Conservation (phyloP, 2,797 vertebrate genomes). For the Oreonectes daqikongensis region DNA sequence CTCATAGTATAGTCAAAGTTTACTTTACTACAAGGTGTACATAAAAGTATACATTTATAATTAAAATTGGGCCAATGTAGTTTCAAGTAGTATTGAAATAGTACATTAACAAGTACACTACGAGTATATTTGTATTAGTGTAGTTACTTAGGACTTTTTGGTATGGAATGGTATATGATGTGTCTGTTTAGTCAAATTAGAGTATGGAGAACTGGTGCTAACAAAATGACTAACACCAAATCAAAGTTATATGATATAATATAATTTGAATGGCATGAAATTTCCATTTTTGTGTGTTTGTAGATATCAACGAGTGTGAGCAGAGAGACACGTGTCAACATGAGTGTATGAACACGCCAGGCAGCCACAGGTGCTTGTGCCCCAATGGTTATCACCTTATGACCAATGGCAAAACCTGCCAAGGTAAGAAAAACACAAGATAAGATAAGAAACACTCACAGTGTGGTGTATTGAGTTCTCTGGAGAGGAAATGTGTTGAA, state of each 20-base stretch:
- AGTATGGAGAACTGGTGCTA: background rate
- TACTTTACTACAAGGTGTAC: no score
- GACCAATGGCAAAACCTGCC: slow-evolving; percentile 91
- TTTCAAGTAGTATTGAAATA: no score
- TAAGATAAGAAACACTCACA: background rate
- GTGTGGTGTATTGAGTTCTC: background rate
- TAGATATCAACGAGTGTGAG: slow-evolving; percentile 96
- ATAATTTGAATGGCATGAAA: background rate
- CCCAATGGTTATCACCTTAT: slow-evolving; percentile 89
- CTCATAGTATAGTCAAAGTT: no score
- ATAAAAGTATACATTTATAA: no score
- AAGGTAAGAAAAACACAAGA: slow-evolving; percentile 77
- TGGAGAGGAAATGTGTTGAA: background rate
- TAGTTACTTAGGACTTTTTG: no score
- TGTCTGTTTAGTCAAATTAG: background rate
- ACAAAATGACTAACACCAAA: background rate
- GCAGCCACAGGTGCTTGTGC: slow-evolving; percentile 90
- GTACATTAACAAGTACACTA: no score
- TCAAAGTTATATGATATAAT: background rate
- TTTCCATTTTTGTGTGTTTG: background rate
- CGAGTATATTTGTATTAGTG: no score
- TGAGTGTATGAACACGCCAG: slow-evolving; percentile 90
- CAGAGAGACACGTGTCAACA: slow-evolving; percentile 89
- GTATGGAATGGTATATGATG: background rate
- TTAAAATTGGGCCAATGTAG: no score